Evolutionary conservation across 2,797 vertebrate genomes (phyloP).

Genomic region (Sarcoramphus papa): DNA sequence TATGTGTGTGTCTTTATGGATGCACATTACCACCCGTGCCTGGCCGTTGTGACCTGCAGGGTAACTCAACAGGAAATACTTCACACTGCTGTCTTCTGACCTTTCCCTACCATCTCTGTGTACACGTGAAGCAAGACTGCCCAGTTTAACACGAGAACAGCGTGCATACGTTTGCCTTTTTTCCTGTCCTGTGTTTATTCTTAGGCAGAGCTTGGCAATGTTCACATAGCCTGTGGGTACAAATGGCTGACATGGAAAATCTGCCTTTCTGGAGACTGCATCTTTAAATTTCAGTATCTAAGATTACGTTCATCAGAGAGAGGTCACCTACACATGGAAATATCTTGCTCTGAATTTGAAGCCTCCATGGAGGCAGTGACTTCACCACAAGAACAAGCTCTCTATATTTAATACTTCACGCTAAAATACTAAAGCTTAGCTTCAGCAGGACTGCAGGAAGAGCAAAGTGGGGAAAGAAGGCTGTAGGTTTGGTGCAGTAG

Average conservation of each 20-base stretch:
- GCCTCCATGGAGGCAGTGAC: not conserved
- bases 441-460: not conserved
- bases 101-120: not conserved
- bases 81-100: not conserved
- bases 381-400: not conserved
- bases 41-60: rapidly evolving
- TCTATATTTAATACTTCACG: not conserved
- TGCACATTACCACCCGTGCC: rapidly evolving
- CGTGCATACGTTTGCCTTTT: not conserved
- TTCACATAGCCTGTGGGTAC: not conserved
- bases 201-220: not conserved
- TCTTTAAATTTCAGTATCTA: not conserved
- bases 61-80: not conserved
- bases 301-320: not conserved
- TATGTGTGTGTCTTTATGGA: not conserved
- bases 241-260: not conserved
- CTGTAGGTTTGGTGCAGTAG: not conserved
- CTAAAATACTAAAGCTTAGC: not conserved
- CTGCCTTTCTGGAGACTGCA: rapidly evolving
- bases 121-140: not conserved
- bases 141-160: not conserved
- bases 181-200: not conserved
- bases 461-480: not conserved
- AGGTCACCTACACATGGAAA: not conserved
- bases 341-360: not conserved